Evolutionary conservation across 2,113 vertebrate species (phyloP).

Genomic region (Formicarius rufipectus): DNA sequence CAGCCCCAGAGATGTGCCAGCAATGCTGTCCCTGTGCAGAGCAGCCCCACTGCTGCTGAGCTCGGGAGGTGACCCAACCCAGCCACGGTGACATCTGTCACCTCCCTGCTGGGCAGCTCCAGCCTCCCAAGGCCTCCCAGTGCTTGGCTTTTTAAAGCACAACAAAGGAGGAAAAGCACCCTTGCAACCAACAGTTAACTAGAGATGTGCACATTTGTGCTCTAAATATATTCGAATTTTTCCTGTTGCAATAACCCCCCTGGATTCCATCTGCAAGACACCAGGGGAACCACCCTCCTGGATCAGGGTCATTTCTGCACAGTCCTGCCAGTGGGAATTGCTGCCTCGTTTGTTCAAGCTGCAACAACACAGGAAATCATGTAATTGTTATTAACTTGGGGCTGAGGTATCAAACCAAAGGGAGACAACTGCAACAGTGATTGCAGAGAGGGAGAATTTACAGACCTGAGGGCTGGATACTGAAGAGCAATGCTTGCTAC

Average conservation of each 20-base stretch:
- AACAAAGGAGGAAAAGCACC: neutral
- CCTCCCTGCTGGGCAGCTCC: neutral
- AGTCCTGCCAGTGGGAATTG: neutral
- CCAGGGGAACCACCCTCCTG: neutral
- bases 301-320: neutral
- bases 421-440: neutral
- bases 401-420: neutral
- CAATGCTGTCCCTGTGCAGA: accelerated
- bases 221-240: conserved; percentile 22
- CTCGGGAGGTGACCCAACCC: no score
- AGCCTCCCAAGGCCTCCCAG: neutral
- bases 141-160: neutral
- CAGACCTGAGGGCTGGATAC: neutral
- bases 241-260: neutral
- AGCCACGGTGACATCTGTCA: neutral
- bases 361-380: neutral
- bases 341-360: neutral
- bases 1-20: accelerated
- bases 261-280: neutral
- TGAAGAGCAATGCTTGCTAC: neutral
- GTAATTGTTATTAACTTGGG: neutral
- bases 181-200: neutral
- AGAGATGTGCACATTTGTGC: neutral
- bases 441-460: neutral
- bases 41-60: neutral